phyloP scores from a whole-genome alignment of 2,888 invertebrate genomes.

The Harpalus rufipes region DNA sequence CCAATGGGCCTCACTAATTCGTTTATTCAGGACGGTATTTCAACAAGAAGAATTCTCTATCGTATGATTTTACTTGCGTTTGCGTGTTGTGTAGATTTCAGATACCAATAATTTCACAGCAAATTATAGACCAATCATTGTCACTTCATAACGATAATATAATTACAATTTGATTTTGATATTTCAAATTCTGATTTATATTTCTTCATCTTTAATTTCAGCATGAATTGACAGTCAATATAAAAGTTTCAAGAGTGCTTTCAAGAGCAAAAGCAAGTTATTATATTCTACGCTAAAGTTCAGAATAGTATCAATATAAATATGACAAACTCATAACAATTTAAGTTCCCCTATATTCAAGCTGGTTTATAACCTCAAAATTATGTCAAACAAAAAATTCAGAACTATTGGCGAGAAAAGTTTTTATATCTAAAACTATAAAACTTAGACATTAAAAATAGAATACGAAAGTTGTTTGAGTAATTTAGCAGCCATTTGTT shows the following conservation, averaged over 20 bases:
- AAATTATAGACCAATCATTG: neutral
- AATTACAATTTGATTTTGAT: too few relatives aligned
- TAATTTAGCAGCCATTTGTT: slow-evolving; percentile 18
- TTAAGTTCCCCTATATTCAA: neutral
- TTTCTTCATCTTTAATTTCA: too few relatives aligned
- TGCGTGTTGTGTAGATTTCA: neutral
- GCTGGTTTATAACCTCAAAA: neutral
- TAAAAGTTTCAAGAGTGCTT: neutral
- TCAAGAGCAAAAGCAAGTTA: neutral
- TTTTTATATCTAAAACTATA: slow-evolving; percentile 7
- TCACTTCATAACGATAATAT: too few relatives aligned
- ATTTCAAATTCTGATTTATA: too few relatives aligned
- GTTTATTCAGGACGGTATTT: slow-evolving; percentile 24
- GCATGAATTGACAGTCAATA: neutral
- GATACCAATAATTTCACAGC: neutral
- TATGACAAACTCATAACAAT: slow-evolving; percentile 3
- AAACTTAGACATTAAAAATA: slow-evolving; percentile 6
- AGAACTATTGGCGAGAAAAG: neutral
- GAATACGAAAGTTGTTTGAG: neutral
- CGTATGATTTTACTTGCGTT: neutral
- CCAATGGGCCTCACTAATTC: slow-evolving; percentile 18
- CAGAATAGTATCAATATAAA: slow-evolving; percentile 1
- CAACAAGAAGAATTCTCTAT: neutral
- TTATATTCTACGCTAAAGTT: neutral
- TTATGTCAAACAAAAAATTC: neutral